phyloP scores from a whole-genome alignment of 2,797 vertebrate species.

The Pseudochromis fuscus region DNA sequence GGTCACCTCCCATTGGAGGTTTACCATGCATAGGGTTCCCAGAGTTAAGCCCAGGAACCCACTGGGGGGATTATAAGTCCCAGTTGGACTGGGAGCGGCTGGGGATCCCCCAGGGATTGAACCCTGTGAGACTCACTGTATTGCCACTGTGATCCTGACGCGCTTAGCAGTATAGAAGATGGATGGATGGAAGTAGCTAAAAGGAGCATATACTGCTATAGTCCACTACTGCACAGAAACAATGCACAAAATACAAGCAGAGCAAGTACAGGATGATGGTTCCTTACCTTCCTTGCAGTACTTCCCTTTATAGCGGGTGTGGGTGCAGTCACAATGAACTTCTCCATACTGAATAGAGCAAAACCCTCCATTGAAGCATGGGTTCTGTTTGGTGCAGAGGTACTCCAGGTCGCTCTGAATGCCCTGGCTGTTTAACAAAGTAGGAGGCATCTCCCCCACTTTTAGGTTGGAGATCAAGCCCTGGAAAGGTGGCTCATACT shows the following conservation, averaged over 20 bases:
- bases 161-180: no score
- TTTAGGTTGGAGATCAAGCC: constrained; percentile 93
- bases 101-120: no score
- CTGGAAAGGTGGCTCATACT: constrained; percentile 93
- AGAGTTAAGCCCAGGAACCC: no score
- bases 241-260: not conserved
- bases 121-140: no score
- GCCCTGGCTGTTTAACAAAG: constrained; percentile 92
- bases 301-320: constrained; percentile 91
- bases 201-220: not conserved
- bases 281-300: constrained; percentile 95
- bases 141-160: no score
- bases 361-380: constrained; percentile 92
- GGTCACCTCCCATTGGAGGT: no score
- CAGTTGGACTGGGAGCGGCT: no score
- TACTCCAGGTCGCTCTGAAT: constrained; percentile 89
- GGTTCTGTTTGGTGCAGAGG: constrained; percentile 90
- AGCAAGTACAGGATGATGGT: not conserved
- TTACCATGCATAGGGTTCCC: no score
- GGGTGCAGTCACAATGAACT: constrained; percentile 92
- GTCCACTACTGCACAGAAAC: not conserved
- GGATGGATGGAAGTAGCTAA: no score
- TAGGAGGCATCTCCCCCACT: constrained; percentile 91
- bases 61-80: no score
- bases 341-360: constrained; percentile 89